Conservation (phyloP, 2,797 vertebrate genomes). For the Pangasius larnaudii region DNA sequence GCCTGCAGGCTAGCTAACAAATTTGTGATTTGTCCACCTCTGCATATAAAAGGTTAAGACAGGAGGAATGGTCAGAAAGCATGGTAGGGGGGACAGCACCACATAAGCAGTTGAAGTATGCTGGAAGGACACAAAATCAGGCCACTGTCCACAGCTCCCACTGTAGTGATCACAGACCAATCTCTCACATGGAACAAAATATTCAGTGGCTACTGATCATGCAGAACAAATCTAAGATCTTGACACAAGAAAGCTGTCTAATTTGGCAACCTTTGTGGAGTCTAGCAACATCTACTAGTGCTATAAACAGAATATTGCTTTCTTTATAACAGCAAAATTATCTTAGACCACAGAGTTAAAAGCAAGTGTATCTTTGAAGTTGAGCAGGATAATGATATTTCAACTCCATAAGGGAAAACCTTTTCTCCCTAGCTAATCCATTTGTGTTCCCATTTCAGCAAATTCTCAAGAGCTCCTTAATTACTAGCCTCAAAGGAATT, state of each 20-base stretch:
- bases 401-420: constrained; percentile 34
- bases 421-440: constrained; percentile 42
- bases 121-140: constrained; percentile 55
- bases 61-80: constrained; percentile 5
- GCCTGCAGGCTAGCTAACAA: constrained; percentile 54
- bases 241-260: background rate
- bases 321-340: background rate
- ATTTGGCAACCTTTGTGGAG: background rate
- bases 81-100: background rate
- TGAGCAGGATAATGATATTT: constrained; percentile 44
- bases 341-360: constrained; percentile 7
- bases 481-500: constrained; percentile 54
- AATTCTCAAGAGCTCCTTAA: constrained; percentile 43
- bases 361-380: constrained; percentile 40
- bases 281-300: background rate
- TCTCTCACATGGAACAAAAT: constrained; percentile 41
- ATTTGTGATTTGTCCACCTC: constrained; percentile 50
- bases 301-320: background rate
- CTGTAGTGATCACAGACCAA: constrained; percentile 57
- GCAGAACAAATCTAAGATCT: background rate
- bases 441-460: constrained; percentile 49
- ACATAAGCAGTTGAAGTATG: constrained; percentile 50
- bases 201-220: background rate
- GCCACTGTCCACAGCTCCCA: constrained; percentile 62
- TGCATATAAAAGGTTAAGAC: constrained; percentile 48